Conservation (phyloP, 2,797 vertebrate species). For the Denticeps clupeoides region DNA sequence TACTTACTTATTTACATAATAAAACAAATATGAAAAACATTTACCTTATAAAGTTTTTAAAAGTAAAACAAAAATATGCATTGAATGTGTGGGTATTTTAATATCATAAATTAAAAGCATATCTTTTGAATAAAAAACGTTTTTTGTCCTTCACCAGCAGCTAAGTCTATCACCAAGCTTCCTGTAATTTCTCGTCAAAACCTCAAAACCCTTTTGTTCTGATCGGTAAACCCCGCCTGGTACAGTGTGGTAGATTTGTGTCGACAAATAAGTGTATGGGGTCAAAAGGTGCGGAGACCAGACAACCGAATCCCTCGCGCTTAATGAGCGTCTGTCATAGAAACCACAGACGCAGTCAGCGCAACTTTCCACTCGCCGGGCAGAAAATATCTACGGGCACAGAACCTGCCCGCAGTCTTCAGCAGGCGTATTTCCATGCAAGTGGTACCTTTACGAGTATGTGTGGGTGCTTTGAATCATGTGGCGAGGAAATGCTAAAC, state of each 20-base stretch:
- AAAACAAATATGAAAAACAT: no score
- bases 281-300: conserved; percentile 22
- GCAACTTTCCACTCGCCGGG: conserved; percentile 45
- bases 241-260: background rate
- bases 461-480: background rate
- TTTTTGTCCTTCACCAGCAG: background rate
- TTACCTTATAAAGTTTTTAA: no score
- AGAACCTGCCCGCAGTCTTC: conserved; percentile 39
- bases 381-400: conserved; percentile 23
- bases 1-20: no score
- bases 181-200: background rate
- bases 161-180: background rate
- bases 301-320: conserved; percentile 9
- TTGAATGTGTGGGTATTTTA: no score
- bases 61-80: no score
- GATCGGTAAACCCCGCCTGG: background rate
- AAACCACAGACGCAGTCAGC: conserved; percentile 50
- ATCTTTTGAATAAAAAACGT: no score
- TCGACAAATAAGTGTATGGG: conserved; percentile 18
- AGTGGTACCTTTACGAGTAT: conserved; percentile 11
- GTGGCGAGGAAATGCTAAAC: background rate
- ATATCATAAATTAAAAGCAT: no score
- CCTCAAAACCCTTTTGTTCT: background rate
- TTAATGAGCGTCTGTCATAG: conserved; percentile 44
- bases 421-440: conserved; percentile 36